Evolutionary conservation across 2,797 vertebrate genomes (phyloP), one percentile per base, ranked within the genome.

Genomic region (Mastacembelus armatus): DNA sequence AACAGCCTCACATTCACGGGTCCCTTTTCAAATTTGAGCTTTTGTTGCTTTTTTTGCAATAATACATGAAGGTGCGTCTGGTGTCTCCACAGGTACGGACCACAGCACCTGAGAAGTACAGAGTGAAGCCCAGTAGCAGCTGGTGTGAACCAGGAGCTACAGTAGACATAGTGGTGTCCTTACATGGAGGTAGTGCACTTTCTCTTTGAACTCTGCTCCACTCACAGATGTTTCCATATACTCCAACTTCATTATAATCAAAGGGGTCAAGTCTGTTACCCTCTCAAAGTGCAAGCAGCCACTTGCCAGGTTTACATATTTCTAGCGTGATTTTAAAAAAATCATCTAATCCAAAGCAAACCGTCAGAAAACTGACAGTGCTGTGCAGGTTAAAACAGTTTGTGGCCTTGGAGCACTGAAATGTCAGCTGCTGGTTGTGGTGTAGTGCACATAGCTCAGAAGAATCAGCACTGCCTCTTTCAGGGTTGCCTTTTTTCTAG

Each of bases 101-200:
- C 71, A 98, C 97, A 10, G 97, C 97, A n/a, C 97, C 97, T 7
- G 96, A 98, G 86, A 99, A 98, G 83, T 98, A 98, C 88, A 90
- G 96, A 66, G 97, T 98, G 70, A 99, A 98, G 85, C 97, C 97
- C 45, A 98, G 97, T 70, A 98, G 95, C 85, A 98, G 95, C 90
- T 94, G 92, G 88, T 98, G 96, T 89, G 96, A 98, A 47, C 94
- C 96, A 2, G 96, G 96, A 11, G 90, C 94, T 4, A 96, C 93
- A 0, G 59, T 97, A n/a, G 96, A 99, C 44, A 98, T 98, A 58
- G 81, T 96, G 30, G 95, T 98, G 12, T 98, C 97, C 64, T 92
- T 98, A 65, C 96, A 98, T 40, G 96, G 96, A 88, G 96, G 96
- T 98, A 90, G 43, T 11, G 60, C 66, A 66, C 74, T 71, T 55